phyloP scores from a whole-genome alignment of 2,113 vertebrate species.

The Sinocyclocheilus grahami region DNA sequence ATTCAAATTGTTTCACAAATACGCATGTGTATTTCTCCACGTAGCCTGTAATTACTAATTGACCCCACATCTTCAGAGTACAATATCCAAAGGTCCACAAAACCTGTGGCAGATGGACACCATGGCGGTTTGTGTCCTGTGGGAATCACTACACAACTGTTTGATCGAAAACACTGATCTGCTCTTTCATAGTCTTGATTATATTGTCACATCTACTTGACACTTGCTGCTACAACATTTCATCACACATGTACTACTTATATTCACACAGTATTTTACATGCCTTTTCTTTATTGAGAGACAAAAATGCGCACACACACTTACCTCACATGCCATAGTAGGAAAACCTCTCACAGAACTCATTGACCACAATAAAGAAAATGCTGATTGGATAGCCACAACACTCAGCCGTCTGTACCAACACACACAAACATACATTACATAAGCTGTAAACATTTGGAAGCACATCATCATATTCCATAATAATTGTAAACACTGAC shows the following conservation, averaged over 20 bases:
- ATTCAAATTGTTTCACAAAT: neutral
- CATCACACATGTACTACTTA: neutral
- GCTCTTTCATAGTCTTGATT: neutral
- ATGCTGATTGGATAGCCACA: conserved; percentile 90
- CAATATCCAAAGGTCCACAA: neutral
- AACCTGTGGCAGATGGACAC: neutral
- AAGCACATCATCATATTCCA: neutral
- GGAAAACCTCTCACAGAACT: conserved; percentile 97
- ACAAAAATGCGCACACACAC: neutral
- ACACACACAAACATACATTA: conserved; percentile 13
- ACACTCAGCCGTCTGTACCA: conserved; percentile 60
- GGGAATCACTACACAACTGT: too few species aligned
- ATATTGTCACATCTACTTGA: neutral
- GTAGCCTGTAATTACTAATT: neutral
- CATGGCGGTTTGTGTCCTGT: neutral
- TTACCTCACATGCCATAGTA: conserved; percentile 98
- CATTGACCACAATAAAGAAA: conserved; percentile 93
- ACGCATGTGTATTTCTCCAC: neutral
- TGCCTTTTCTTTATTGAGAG: neutral
- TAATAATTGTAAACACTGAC: too few species aligned
- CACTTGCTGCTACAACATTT: neutral
- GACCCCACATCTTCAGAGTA: neutral
- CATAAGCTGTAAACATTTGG: neutral
- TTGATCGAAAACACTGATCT: neutral
- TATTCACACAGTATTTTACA: neutral